Evolutionary conservation across 2,113 vertebrate species (phyloP).

Genomic region (Acanthisitta chloris): DNA sequence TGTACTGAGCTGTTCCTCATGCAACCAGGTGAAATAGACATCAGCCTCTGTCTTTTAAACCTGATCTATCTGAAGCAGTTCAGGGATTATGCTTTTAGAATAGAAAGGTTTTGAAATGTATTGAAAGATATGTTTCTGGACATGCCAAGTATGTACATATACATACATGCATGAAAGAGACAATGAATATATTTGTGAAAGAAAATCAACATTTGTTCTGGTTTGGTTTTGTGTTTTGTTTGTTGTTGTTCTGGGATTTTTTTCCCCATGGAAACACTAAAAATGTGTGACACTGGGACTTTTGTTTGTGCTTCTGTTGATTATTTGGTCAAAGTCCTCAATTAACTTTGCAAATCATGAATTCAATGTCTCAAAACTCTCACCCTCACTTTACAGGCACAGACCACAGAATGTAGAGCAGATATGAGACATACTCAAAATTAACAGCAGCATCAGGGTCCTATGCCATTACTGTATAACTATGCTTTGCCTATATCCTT

Average conservation of each 20-base stretch:
- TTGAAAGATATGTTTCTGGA: neutral
- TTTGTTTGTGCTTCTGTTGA: neutral
- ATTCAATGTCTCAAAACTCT: neutral
- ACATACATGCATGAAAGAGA: neutral
- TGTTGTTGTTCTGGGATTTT: neutral
- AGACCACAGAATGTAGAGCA: neutral
- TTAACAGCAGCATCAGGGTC: neutral
- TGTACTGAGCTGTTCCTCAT: neutral
- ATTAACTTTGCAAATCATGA: neutral
- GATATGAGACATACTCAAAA: neutral
- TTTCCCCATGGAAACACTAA: neutral
- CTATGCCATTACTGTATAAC: neutral
- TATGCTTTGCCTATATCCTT: neutral
- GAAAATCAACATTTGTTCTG: neutral
- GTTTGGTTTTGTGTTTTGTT: neutral
- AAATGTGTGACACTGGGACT: accelerated
- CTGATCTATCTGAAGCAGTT: neutral
- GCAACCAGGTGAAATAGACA: neutral
- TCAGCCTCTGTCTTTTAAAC: neutral
- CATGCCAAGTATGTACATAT: neutral
- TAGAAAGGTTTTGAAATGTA: neutral
- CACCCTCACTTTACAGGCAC: neutral
- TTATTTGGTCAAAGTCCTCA: neutral
- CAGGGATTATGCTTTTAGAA: neutral
- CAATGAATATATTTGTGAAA: neutral